These are phyloP conservation scores for Cygnus buccinator DNA, from an alignment of 2,113 vertebrate species.

Conservation along the genomic window DNA sequence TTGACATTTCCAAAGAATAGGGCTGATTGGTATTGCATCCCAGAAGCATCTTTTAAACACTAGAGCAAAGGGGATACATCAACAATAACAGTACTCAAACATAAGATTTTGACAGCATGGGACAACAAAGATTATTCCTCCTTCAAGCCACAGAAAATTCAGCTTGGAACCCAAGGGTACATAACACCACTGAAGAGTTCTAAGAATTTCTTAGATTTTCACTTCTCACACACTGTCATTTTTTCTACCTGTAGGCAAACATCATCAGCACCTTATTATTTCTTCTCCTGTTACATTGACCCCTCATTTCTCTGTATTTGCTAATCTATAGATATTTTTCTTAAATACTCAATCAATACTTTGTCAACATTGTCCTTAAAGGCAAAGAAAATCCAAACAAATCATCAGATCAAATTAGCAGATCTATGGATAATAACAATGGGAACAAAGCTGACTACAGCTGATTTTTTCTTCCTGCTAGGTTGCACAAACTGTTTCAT, in stretches of 20 bases:
- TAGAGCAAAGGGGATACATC: constrained; percentile 28
- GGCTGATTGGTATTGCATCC: constrained; percentile 16
- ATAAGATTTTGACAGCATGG: not conserved
- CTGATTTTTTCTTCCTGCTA: not conserved
- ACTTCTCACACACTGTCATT: not conserved
- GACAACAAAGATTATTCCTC: constrained; percentile 19
- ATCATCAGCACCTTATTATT: not conserved
- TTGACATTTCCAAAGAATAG: constrained; percentile 72
- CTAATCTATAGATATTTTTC: not conserved
- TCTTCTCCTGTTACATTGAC: not conserved
- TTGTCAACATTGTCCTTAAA: not conserved
- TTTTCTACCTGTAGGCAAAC: not conserved
- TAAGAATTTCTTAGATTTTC: not conserved
- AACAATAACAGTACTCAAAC: constrained; percentile 22
- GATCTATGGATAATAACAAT: not conserved
- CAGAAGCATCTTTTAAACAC: constrained; percentile 34
- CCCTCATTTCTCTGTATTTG: not conserved
- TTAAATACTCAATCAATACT: not conserved
- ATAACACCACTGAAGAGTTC: not conserved
- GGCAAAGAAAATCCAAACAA: not conserved
- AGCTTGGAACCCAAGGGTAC: not conserved
- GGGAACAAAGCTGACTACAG: not conserved
- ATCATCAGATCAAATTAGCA: not conserved
- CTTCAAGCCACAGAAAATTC: not conserved
- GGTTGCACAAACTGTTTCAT: not conserved